Evolutionary conservation across 2,888 invertebrate species (phyloP).

Genomic region (Lasioglossum lativentre): DNA sequence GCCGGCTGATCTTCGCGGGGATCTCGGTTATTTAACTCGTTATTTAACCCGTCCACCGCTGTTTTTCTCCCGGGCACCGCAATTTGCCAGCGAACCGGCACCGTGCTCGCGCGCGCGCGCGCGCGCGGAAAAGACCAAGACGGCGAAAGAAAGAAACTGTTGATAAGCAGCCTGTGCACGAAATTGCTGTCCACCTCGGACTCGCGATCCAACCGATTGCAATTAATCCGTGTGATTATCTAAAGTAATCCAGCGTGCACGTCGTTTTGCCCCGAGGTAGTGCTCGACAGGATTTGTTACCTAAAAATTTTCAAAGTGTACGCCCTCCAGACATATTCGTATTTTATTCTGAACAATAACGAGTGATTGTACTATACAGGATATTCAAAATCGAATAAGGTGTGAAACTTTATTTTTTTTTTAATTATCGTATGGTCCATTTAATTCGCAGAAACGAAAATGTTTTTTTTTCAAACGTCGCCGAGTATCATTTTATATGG

Average conservation of each 20-base stretch:
- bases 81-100: conserved; percentile 27
- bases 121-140: no score
- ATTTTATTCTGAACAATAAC: no score
- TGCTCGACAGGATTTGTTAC: no score
- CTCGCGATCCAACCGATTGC: background rate
- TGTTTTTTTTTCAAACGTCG: no score
- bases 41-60: conserved; percentile 28
- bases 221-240: conserved; percentile 16
- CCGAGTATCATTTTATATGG: no score
- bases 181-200: conserved; percentile 6
- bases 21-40: conserved; percentile 34
- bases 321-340: no score
- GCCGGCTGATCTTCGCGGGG: background rate
- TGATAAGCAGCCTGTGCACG: conserved; percentile 20
- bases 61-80: background rate
- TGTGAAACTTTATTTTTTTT: no score
- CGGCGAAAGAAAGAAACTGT: background rate
- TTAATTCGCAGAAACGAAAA: no score
- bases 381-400: no score
- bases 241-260: background rate
- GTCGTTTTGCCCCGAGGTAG: background rate
- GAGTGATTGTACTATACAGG: no score
- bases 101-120: background rate
- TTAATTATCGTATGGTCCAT: no score
- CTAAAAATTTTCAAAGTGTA: no score